Evolutionary conservation across 2,113 vertebrate genomes (phyloP).

Genomic region (Kryptolebias marmoratus): DNA sequence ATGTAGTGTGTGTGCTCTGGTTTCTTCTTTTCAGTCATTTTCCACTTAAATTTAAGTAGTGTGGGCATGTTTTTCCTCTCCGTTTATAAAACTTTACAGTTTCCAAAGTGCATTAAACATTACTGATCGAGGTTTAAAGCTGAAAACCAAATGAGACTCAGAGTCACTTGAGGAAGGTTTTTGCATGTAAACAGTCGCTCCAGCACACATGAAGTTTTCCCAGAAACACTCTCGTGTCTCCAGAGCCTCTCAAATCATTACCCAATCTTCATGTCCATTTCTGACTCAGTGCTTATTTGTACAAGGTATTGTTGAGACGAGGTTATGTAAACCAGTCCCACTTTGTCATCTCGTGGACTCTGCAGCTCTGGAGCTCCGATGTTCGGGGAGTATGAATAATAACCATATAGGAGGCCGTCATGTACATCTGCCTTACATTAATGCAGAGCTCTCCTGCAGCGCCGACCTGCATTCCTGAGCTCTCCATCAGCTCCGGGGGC

Average conservation of each 20-base stretch:
- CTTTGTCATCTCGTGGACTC: conserved; percentile 72
- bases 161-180: conserved; percentile 22
- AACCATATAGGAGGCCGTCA: conserved; percentile 69
- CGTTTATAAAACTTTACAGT: not conserved
- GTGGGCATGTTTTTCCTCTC: not conserved
- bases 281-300: conserved; percentile 74
- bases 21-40: no score
- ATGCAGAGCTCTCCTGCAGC: conserved; percentile 71
- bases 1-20: no score
- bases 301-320: conserved; percentile 72
- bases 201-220: conserved; percentile 43
- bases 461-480: conserved; percentile 75
- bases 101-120: not conserved
- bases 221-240: conserved; percentile 51
- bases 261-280: conserved; percentile 59
- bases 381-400: conserved; percentile 78
- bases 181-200: conserved; percentile 41
- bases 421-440: conserved; percentile 80
- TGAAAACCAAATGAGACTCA: conserved; percentile 10
- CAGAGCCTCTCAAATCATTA: conserved; percentile 63
- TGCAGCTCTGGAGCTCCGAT: conserved; percentile 60
- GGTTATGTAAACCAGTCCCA: conserved; percentile 80
- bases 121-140: conserved; percentile 11
- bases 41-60: no score
- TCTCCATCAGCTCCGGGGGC: conserved; percentile 64